These are phyloP conservation scores for Coregonus clupeaformis DNA, from an alignment of 2,113 vertebrate species.

Conservation along the genomic window DNA sequence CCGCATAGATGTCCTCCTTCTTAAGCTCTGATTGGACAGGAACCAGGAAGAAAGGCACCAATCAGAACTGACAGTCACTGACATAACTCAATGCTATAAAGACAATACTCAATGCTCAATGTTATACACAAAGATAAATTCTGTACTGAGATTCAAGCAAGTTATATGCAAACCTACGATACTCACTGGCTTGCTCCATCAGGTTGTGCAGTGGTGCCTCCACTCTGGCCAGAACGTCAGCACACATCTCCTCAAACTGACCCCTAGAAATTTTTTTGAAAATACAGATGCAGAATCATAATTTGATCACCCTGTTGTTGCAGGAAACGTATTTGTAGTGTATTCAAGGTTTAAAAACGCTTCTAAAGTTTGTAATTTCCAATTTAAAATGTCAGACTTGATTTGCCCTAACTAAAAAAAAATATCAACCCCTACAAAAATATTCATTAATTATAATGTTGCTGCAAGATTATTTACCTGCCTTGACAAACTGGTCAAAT, in stretches of 20 bases:
- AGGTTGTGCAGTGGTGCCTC: constrained; percentile 88
- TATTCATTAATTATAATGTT: no score
- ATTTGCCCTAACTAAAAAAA: no score
- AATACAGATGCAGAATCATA: neutral
- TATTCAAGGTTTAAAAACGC: no score
- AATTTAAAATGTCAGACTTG: no score
- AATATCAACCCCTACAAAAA: no score
- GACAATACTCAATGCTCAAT: neutral
- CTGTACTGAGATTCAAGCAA: no score
- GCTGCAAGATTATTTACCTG: no score
- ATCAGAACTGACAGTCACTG: neutral
- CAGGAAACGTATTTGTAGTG: no score
- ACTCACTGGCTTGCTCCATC: constrained; percentile 93
- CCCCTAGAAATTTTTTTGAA: constrained; percentile 76
- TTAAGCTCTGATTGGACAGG: constrained; percentile 76
- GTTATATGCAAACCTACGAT: neutral
- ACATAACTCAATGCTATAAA: no score
- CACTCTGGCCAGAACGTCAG: constrained; percentile 81
- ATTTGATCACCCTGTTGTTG: neutral
- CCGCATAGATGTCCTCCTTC: constrained; percentile 93
- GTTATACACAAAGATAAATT: neutral
- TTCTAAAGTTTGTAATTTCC: no score
- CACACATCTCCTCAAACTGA: constrained; percentile 93
- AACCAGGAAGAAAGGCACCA: neutral
- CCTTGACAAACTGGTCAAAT: neutral